Evolutionary conservation across 1,140 invertebrate species (phyloP).

Genomic region (Mycetomoellerius zeteki): DNA sequence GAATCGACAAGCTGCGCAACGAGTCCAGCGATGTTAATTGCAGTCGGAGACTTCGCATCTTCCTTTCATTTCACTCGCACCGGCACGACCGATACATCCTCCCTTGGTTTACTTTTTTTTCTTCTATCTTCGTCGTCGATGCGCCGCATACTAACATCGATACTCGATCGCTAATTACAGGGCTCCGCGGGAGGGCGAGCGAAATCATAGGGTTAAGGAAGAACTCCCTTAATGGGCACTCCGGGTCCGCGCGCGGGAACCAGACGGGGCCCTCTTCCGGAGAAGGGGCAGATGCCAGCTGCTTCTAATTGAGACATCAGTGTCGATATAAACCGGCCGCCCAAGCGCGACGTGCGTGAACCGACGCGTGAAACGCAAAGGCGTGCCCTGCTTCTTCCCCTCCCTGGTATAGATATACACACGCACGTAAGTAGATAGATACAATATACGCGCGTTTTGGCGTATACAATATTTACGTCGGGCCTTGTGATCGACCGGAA

Average conservation of each 20-base stretch:
- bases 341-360: conserved; percentile 40
- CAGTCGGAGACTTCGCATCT: not conserved
- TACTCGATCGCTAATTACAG: conserved; percentile 37
- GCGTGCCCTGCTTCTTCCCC: conserved; percentile 16
- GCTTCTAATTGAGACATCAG: conserved; percentile 73
- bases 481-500: conserved; percentile 57
- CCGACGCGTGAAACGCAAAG: conserved; percentile 67
- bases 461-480: conserved; percentile 49
- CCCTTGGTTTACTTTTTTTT: conserved; percentile 4
- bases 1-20: conserved; percentile 11
- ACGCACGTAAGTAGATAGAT: conserved; percentile 37
- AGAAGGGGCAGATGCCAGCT: conserved; percentile 59
- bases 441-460: not conserved
- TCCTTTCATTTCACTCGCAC: conserved; percentile 25
- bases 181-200: conserved; percentile 44
- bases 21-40: conserved; percentile 27
- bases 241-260: conserved; percentile 15
- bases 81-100: conserved; percentile 17
- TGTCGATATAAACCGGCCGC: conserved; percentile 51
- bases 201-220: conserved; percentile 65
- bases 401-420: conserved; percentile 23
- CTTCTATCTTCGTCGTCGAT: not conserved
- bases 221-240: conserved; percentile 55
- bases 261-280: conserved; percentile 53
- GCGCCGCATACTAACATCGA: conserved; percentile 41